Base-by-base conservation (phyloP, 2,888 invertebrate species). In the Antitype chi region DNA sequence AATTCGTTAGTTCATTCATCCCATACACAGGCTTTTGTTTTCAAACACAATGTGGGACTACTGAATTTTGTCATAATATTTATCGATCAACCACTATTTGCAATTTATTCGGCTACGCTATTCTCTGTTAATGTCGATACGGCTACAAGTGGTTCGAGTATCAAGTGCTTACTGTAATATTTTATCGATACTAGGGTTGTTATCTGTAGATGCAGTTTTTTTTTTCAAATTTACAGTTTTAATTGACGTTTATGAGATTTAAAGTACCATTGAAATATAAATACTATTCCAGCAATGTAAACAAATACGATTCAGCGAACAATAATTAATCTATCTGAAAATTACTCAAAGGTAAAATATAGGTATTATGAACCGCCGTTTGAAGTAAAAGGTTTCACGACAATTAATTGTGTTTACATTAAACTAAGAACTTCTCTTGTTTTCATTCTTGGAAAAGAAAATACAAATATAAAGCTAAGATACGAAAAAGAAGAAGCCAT, bases 21-120 rank as follows among this genome's bases (percentile, higher is more conserved):
- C 52, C n/a, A 49, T 9, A 70, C 49, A 73, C 69, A 81, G n/a
- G 68, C 63, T 66, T 77, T 70, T 82, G 68, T 85, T 59, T 77
- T 66, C 47, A 68, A 68, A 82, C 78, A 71, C 73, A 82, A 72
- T 72, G 69, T 49, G 28, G n/a, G 4, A 25, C 60, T n/a, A 68
- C 43, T 68, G 59, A 73, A 73, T 73, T 73, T 71, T 82, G 83
- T 85, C 68, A 83, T 74, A 83, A 85, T 83, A 77, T 85, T 82
- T 74, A 83, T 82, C 55, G 78, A 57, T 47, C 52, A n/a, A 53
- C 52, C 73, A 43, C 60, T 74, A 53, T 52, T 74, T 25, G 57
- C 83, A 77, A 82, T 83, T 85, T 83, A 85, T 83, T 85, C 55
- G 83, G 64, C 66, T 47, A 74, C 70, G 70, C 63, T 77, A 49